Percentiles rank a stretch among this genome's conserved stretches.
phyloP scores from a whole-genome alignment of 2,113 vertebrate species.

The Nibea albiflora region DNA sequence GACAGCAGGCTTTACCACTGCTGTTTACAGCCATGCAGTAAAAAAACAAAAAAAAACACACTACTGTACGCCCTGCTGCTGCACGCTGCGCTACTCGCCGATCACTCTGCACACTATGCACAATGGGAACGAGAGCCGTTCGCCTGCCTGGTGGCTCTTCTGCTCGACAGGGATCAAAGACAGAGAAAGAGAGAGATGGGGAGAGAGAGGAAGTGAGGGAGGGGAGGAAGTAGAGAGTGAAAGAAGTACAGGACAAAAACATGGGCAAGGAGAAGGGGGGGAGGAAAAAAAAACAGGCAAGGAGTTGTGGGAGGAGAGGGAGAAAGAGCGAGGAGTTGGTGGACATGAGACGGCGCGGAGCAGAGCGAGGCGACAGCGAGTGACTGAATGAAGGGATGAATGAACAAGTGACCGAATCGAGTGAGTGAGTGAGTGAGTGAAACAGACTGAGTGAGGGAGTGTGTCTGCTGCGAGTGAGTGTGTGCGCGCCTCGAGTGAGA shows the following conservation, averaged over 20 bases:
- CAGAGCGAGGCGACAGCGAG: slow-evolving; percentile 28
- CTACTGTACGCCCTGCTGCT: slow-evolving; percentile 52
- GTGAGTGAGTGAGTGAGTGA: slow-evolving; percentile 25
- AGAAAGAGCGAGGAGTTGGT: slow-evolving; percentile 8
- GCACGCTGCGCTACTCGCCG: slow-evolving; percentile 66
- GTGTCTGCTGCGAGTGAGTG: not conserved
- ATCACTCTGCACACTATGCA: slow-evolving; percentile 72
- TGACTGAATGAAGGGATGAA: slow-evolving; percentile 46
- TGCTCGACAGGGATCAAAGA: slow-evolving; percentile 73
- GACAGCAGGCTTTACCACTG: slow-evolving; percentile 53
- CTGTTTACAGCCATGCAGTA: slow-evolving; percentile 76
- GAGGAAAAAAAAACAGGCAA: slow-evolving; percentile 27
- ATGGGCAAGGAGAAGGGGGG: slow-evolving; percentile 30
- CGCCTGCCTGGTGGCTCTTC: slow-evolving; percentile 68
- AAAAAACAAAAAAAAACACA: slow-evolving; percentile 15
- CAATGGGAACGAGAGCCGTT: slow-evolving; percentile 63
- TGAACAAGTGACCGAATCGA: slow-evolving; percentile 43
- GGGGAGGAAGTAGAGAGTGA: slow-evolving; percentile 63
- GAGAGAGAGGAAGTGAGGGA: slow-evolving; percentile 51
- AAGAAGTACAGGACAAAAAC: slow-evolving; percentile 54
- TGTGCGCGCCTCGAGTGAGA: slow-evolving; percentile 33
- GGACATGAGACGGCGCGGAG: slow-evolving; percentile 46
- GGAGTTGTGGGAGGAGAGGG: slow-evolving; percentile 35
- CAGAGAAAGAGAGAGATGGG: slow-evolving; percentile 45
- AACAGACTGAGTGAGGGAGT: slow-evolving; percentile 31